A percentile compares a stretch with the other conserved stretches of the same genome.
Evolutionary conservation across 2,797 vertebrate species (phyloP).

Genomic region (Philypnodon macrostomus): DNA sequence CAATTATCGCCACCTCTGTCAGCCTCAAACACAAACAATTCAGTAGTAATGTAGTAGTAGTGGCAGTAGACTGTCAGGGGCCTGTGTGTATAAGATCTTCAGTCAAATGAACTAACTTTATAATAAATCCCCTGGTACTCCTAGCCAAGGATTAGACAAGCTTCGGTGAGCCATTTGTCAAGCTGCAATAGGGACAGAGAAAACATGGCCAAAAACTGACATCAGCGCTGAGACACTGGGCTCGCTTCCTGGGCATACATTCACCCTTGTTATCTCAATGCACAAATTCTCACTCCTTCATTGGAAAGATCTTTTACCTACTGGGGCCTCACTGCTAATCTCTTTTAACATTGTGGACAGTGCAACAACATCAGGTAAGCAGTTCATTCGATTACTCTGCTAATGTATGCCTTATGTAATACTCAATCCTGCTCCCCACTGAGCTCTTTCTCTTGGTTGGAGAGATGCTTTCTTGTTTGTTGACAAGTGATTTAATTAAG

Average conservation of each 20-base stretch:
- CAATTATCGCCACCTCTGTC: constrained; percentile 11
- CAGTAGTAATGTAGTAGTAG: constrained; percentile 31
- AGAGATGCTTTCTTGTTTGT: constrained; percentile 51
- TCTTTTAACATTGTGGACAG: constrained; percentile 33
- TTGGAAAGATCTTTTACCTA: constrained; percentile 27
- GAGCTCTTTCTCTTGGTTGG: constrained; percentile 59
- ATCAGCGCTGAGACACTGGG: constrained; percentile 57
- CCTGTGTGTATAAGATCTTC: constrained; percentile 43
- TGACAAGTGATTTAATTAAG: constrained; percentile 56
- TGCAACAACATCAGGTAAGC: constrained; percentile 37
- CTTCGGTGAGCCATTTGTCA: constrained; percentile 74
- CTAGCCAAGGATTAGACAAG: constrained; percentile 71
- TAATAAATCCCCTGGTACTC: constrained; percentile 70
- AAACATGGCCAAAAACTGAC: constrained; percentile 61
- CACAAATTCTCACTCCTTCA: constrained; percentile 30
- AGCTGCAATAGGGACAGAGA: constrained; percentile 57
- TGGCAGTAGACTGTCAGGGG: constrained; percentile 43
- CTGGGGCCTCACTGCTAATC: constrained; percentile 35
- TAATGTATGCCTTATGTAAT: constrained; percentile 48
- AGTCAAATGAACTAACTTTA: constrained; percentile 72
- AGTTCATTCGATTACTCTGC: constrained; percentile 31
- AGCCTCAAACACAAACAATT: constrained; percentile 19
- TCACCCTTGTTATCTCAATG: no score
- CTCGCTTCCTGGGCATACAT: no score
- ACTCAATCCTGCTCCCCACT: constrained; percentile 47